Percentiles rank a stretch among this genome's conserved stretches.
These are phyloP conservation scores for Anas bahamensis DNA, from an alignment of 2,797 vertebrate genomes.

Conservation along the genomic window DNA sequence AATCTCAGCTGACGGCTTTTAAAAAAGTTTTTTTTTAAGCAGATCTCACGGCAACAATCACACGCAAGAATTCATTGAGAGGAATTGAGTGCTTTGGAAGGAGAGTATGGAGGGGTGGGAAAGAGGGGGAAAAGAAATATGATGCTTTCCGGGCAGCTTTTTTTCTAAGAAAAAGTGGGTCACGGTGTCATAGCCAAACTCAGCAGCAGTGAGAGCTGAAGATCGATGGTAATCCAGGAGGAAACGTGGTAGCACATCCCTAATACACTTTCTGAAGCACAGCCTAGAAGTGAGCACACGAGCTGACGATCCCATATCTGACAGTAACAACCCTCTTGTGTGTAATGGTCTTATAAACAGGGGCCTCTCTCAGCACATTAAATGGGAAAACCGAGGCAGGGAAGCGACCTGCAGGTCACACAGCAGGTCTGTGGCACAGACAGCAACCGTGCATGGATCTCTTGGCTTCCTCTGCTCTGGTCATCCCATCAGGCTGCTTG, in stretches of 20 bases:
- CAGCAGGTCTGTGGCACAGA: neutral
- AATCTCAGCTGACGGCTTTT: neutral
- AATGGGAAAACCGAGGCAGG: neutral
- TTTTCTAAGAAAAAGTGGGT: neutral
- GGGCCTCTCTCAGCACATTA: neutral
- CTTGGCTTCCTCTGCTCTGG: neutral
- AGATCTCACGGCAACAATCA: neutral
- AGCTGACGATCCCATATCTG: rapidly evolving
- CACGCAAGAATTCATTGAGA: neutral
- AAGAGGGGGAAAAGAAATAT: neutral
- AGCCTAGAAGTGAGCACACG: neutral
- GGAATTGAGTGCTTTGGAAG: neutral
- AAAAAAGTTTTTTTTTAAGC: neutral
- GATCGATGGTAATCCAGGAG: neutral
- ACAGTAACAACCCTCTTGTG: rapidly evolving
- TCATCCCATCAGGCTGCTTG: neutral
- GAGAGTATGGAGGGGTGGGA: neutral
- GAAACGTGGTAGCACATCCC: neutral
- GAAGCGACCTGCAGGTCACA: neutral
- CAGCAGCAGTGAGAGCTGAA: neutral
- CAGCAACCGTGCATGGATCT: neutral
- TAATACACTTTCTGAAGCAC: neutral
- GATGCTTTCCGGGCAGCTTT: neutral
- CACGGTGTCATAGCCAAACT: neutral
- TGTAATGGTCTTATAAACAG: rapidly evolving